Evolutionary conservation across 2,113 vertebrate species (phyloP), one percentile per base, ranked within the genome.

Genomic region (Dascyllus trimaculatus): DNA sequence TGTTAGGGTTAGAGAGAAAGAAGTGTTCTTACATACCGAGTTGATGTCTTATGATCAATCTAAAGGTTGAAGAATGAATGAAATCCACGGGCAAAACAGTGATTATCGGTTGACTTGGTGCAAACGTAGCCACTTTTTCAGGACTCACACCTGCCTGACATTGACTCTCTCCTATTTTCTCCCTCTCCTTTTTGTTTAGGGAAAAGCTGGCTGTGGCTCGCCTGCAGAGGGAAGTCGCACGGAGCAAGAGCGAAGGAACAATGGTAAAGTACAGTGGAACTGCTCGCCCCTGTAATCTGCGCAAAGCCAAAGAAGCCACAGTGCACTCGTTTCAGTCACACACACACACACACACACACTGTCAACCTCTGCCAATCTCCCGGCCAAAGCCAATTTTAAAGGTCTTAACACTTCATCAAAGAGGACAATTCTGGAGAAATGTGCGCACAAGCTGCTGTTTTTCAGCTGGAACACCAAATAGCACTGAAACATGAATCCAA

Each of bases 171-270:
- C 32, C 21, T 32, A 1, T 72, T 74, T 45, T 59, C 49, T 78
- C 35, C 46, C 17, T 46, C 45, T 68, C 38, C 49, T 26, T 53
- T 70, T 67, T 64, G 38, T 84, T 75, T 11, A 98, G 97, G 95
- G 96, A 97, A 94, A 98, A 98, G 94, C 90, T 97, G 94, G 96
- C 96, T 76, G 95, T 96, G 96, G 96, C 96, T 93, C 94, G 94
- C 72, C 93, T 97, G 91, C 96, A 97, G 95, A 93, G 94, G 81
- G 96, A 98, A 93, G 95, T 97, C 74, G 95, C 95, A 60, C 95
- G 94, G 76, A 96, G 94, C 90, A 93, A 95, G 92, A 96, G 94
- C n/a, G 95, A 97, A 93, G 95, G 93, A 94, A 95, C 96, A 93
- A 96, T 97, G 96, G 97, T 97, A 95, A 87, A 74, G 75, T 85